These are phyloP conservation scores for Drosophila bocqueti DNA, from an alignment of 1,140 invertebrate genomes.

Conservation along the genomic window DNA sequence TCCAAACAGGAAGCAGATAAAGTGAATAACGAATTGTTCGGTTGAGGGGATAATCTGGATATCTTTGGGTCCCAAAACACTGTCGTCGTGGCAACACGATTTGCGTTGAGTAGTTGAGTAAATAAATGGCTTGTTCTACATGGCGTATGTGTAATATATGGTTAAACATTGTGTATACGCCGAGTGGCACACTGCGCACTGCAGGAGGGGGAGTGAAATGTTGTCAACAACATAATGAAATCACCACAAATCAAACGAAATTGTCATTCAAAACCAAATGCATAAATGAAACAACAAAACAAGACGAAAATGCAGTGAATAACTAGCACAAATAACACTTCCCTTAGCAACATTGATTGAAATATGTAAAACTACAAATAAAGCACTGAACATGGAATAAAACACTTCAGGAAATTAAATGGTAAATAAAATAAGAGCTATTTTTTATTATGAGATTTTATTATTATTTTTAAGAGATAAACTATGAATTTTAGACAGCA, in stretches of 20 bases:
- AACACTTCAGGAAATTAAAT: background rate
- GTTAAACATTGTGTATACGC: constrained; percentile 58
- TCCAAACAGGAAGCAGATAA: constrained; percentile 9
- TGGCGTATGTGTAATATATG: constrained; percentile 49
- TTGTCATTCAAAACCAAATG: background rate
- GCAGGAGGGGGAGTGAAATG: background rate
- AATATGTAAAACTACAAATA: background rate
- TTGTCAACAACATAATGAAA: constrained; percentile 53
- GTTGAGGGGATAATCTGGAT: constrained; percentile 32
- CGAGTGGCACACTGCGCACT: constrained; percentile 13
- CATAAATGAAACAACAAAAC: background rate
- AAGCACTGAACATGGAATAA: background rate
- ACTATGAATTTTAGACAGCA: background rate
- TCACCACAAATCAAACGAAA: constrained; percentile 36
- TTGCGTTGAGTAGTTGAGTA: constrained; percentile 36
- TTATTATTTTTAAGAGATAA: background rate
- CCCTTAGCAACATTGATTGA: background rate
- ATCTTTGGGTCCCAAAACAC: constrained; percentile 21
- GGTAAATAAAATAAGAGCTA: background rate
- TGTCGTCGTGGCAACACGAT: constrained; percentile 25
- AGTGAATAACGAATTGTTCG: constrained; percentile 32
- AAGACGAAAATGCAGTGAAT: background rate
- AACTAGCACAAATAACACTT: constrained; percentile 5
- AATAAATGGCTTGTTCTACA: constrained; percentile 49
- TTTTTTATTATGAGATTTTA: background rate